phyloP scores from a whole-genome alignment of 2,888 invertebrate species.

The Macrophya alboannulata region DNA sequence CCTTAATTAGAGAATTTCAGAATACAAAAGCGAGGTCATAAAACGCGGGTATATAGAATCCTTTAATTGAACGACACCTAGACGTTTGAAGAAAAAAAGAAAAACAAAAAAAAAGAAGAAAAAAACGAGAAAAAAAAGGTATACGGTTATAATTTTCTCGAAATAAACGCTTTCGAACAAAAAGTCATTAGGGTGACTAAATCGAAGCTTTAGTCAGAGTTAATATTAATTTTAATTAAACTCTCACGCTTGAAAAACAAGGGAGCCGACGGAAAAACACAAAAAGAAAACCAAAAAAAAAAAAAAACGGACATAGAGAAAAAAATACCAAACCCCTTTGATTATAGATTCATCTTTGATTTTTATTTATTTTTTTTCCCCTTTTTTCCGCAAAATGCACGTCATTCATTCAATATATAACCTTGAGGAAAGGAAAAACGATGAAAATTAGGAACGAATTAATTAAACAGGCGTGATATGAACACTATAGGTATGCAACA shows the following conservation, averaged over 20 bases:
- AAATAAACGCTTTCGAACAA: neutral
- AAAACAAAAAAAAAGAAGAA: no score
- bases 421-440: neutral
- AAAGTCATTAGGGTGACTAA: neutral
- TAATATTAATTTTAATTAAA: neutral
- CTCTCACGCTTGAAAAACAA: neutral
- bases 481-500: neutral
- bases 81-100: neutral
- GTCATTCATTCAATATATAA: no score
- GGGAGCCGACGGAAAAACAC: no score
- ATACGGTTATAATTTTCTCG: neutral
- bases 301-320: no score
- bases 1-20: neutral
- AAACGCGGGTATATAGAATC: neutral
- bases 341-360: neutral
- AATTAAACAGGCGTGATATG: neutral
- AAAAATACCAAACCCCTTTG: neutral
- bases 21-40: neutral
- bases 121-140: neutral
- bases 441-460: neutral
- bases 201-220: constrained; percentile 7
- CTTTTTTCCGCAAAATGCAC: neutral
- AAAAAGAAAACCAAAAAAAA: no score
- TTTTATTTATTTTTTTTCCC: neutral
- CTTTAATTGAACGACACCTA: neutral